These are phyloP conservation scores for Salpingus planirostris DNA, from an alignment of 2,888 invertebrate genomes.

Conservation along the genomic window DNA sequence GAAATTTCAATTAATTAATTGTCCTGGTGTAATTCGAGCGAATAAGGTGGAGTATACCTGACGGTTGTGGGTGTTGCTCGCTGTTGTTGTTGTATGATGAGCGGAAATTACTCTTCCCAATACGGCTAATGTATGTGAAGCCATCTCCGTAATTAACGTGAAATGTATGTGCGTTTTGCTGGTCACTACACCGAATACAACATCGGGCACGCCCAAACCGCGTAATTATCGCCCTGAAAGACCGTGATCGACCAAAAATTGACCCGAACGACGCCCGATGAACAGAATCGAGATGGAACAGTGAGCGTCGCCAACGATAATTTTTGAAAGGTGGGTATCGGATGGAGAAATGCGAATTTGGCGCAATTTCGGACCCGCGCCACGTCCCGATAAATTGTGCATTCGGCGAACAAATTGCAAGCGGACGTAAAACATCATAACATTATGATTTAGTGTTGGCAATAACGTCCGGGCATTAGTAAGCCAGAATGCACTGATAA, in stretches of 20 bases:
- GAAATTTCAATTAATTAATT: slow-evolving; percentile 11
- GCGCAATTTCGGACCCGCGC: not conserved
- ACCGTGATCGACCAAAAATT: too few relatives aligned
- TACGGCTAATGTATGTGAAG: slow-evolving; percentile 9
- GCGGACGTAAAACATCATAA: not conserved
- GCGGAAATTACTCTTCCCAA: slow-evolving; percentile 7
- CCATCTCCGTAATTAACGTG: slow-evolving; percentile 12
- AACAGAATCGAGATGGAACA: too few relatives aligned
- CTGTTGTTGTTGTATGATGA: not conserved
- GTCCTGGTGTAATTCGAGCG: not conserved
- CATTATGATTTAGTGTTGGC: not conserved
- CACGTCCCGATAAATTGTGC: not conserved
- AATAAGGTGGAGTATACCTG: not conserved
- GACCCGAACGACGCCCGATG: too few relatives aligned
- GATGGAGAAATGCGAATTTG: not conserved
- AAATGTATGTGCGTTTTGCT: slow-evolving; percentile 9
- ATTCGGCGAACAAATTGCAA: not conserved
- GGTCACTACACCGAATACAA: slow-evolving; percentile 6
- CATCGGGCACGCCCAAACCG: too few relatives aligned
- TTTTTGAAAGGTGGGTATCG: too few relatives aligned
- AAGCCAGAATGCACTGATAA: slow-evolving; percentile 9
- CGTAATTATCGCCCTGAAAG: too few relatives aligned
- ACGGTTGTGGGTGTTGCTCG: too few relatives aligned
- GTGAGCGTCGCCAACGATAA: too few relatives aligned
- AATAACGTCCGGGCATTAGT: slow-evolving; percentile 5